Evolutionary conservation across 2,113 vertebrate species (phyloP).

Genomic region (Bucco capensis): DNA sequence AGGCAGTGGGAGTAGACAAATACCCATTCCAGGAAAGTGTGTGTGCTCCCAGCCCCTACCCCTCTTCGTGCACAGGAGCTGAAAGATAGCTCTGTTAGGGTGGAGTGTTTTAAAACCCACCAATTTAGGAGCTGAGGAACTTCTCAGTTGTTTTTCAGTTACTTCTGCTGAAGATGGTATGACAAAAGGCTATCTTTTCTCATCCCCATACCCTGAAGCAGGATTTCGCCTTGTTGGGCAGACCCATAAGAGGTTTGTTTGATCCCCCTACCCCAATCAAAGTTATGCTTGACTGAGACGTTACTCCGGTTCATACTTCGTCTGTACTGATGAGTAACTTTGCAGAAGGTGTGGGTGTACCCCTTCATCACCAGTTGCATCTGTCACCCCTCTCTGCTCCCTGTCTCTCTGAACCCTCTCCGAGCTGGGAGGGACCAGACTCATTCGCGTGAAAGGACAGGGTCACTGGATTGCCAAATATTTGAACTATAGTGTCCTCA

Average conservation of each 20-base stretch:
- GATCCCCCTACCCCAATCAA: not conserved
- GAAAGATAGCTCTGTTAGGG: not conserved
- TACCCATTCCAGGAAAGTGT: rapidly evolving
- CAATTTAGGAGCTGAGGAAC: not conserved
- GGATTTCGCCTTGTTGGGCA: not conserved
- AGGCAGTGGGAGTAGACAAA: not conserved
- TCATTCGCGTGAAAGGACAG: not conserved
- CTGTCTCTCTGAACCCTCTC: not conserved
- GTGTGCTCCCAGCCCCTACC: not conserved
- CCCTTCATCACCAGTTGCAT: not conserved
- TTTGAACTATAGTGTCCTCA: not conserved
- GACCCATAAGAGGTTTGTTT: not conserved
- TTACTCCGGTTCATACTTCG: not conserved
- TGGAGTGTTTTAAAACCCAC: not conserved
- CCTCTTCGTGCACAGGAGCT: rapidly evolving
- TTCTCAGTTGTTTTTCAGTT: not conserved
- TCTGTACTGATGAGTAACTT: not conserved
- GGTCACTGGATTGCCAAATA: not conserved
- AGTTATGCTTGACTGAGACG: not conserved
- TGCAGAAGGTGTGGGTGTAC: rapidly evolving
- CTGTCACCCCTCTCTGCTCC: not conserved
- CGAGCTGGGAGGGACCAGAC: not conserved
- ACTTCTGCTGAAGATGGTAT: not conserved
- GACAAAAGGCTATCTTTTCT: not conserved
- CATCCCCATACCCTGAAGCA: not conserved